Evolutionary conservation across 2,888 invertebrate genomes (phyloP), one percentile per base, ranked within the genome.

Genomic region (Sphinx pinastri): DNA sequence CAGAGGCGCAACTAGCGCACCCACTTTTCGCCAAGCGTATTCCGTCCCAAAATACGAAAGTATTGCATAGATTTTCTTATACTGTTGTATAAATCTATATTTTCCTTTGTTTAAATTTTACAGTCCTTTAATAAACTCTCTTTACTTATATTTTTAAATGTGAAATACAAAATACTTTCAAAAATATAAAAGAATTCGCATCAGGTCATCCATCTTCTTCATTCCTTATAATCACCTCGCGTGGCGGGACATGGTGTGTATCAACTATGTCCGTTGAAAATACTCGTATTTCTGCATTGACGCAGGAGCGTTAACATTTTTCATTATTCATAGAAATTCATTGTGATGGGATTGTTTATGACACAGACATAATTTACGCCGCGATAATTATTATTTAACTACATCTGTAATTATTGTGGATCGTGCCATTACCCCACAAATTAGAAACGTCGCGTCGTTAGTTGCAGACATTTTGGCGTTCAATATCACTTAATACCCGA

Each of bases 271-370:
- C 38, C 63, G 16, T 14, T 51, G 59, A 69, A 67, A 58, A 67
- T 69, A 68, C 55, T 68, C 47, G 49, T 58, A 51, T 67, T 55
- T 52, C 54, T 51, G 67, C 67, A 69, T 69, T 57, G 69, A 69
- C 67, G 19, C 58, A 47, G 51, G 51, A 70, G 49, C 55, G 54
- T 70, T 68, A 60, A 58, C 71, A 71, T 71, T 58, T 71, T 71
- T 70, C 68, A 69, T 68, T 70, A 71, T 70, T 71, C 69, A 71
- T 68, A 57, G 60, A 63, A 68, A 68, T 68, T 57, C 57, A 71
- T 67, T 69, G 54, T 54, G 51, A 55, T 57, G 25, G 63, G 19
- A 57, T 55, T 45, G 58, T 68, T 51, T 68, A 25, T 59, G 47
- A 58, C 57, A 59, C 45, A 45, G 54, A 49, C 12, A 54, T 57